A percentile compares a stretch with the other conserved stretches of the same genome.
Conservation (phyloP, 1,140 invertebrate genomes). For the Polypedilum pembai region DNA sequence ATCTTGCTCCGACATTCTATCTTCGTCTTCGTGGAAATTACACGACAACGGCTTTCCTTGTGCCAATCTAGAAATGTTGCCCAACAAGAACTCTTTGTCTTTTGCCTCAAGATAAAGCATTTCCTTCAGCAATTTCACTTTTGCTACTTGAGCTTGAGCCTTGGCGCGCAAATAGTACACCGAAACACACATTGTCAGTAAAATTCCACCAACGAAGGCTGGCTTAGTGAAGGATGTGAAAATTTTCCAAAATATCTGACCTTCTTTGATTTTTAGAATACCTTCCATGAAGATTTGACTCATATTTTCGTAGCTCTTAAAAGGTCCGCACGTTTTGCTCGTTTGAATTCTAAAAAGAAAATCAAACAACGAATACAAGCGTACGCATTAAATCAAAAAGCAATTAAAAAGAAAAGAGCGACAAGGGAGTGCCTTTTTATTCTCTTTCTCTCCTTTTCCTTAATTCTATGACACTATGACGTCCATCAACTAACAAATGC, state of each 20-base stretch:
- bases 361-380: slow-evolving; percentile 32
- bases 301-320: slow-evolving; percentile 43
- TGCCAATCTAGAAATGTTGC: slow-evolving; percentile 43
- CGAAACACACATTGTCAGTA: slow-evolving; percentile 49
- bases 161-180: slow-evolving; percentile 62
- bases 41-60: slow-evolving; percentile 5
- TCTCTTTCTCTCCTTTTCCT: background rate
- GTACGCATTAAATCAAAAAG: slow-evolving; percentile 28
- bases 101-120: slow-evolving; percentile 62
- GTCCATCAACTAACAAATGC: background rate
- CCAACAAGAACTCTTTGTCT: slow-evolving; percentile 68
- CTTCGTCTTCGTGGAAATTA: background rate
- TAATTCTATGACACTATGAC: background rate
- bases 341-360: slow-evolving; percentile 42
- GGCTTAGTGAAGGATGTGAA: slow-evolving; percentile 46
- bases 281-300: slow-evolving; percentile 46
- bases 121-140: slow-evolving; percentile 56
- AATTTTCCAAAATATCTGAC: slow-evolving; percentile 43
- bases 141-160: slow-evolving; percentile 52
- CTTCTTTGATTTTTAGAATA: slow-evolving; percentile 43
- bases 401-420: background rate
- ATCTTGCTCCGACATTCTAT: background rate
- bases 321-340: slow-evolving; percentile 48
- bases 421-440: background rate
- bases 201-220: slow-evolving; percentile 45